Evolutionary conservation across 2,113 vertebrate species (phyloP).

Genomic region (Macquaria australasica): DNA sequence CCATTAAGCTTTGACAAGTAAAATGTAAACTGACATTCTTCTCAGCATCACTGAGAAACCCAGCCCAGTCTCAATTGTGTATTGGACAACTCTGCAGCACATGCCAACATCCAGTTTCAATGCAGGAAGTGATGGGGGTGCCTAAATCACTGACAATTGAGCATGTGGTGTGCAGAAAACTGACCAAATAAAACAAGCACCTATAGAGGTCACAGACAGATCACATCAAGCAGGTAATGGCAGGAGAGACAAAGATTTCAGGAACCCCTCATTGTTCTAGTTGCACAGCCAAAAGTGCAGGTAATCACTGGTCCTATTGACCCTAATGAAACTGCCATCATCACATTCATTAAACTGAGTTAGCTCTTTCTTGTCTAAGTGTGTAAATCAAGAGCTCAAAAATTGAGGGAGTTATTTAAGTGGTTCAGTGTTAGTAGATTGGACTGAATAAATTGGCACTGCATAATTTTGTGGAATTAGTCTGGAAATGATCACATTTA

Average conservation of each 20-base stretch:
- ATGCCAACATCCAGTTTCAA: too few relatives aligned
- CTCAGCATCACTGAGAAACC: too few relatives aligned
- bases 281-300: background rate
- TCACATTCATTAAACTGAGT: background rate
- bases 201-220: background rate
- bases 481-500: slow-evolving; percentile 17
- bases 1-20: too few relatives aligned
- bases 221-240: background rate
- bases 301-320: background rate
- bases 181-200: background rate
- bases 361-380: background rate
- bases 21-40: too few relatives aligned
- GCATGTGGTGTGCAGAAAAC: background rate
- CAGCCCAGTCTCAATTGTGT: too few relatives aligned
- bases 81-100: too few relatives aligned
- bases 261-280: background rate
- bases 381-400: slow-evolving; percentile 12
- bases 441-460: slow-evolving; percentile 22
- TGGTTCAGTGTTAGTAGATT: slow-evolving; percentile 6
- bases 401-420: background rate
- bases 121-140: too few relatives aligned
- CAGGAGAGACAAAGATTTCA: background rate
- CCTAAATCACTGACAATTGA: background rate
- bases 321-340: background rate
- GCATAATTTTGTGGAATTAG: slow-evolving; percentile 23